Evolutionary conservation across 2,888 invertebrate species (phyloP).

Genomic region (Bimastos eiseni): DNA sequence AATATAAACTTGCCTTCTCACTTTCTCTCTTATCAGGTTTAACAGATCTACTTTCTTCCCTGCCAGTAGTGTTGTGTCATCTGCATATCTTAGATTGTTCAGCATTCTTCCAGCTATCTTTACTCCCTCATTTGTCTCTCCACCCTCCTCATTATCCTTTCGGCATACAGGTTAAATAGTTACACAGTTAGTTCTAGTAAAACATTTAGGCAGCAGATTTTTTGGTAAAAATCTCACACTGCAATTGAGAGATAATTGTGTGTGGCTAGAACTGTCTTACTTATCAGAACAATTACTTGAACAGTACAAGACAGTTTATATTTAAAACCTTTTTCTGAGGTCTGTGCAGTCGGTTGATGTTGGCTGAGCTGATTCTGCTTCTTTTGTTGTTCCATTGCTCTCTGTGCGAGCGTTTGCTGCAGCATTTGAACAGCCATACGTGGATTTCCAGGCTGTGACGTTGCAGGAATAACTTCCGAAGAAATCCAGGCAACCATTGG

Average conservation of each 20-base stretch:
- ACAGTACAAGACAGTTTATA: background rate
- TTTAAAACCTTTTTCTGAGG: background rate
- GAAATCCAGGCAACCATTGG: slow-evolving; percentile 13
- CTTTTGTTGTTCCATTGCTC: background rate
- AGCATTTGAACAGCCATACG: background rate
- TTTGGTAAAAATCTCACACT: background rate
- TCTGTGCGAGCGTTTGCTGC: background rate
- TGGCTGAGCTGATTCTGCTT: background rate
- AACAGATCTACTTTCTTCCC: too few species aligned
- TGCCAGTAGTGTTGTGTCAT: too few species aligned
- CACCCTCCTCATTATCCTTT: too few species aligned
- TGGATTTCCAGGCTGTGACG: background rate
- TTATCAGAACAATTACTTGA: background rate
- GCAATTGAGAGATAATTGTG: background rate
- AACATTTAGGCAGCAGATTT: background rate
- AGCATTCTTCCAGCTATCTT: too few species aligned
- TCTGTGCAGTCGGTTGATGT: background rate
- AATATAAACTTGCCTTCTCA: too few species aligned
- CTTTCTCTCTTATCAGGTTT: too few species aligned
- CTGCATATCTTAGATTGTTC: too few species aligned
- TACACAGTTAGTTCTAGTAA: background rate
- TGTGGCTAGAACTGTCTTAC: background rate
- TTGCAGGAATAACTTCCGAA: background rate
- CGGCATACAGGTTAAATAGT: too few species aligned
- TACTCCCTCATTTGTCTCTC: too few species aligned